Conservation (phyloP, 2,888 invertebrate species). For the Trissoscelio sp. region DNA sequence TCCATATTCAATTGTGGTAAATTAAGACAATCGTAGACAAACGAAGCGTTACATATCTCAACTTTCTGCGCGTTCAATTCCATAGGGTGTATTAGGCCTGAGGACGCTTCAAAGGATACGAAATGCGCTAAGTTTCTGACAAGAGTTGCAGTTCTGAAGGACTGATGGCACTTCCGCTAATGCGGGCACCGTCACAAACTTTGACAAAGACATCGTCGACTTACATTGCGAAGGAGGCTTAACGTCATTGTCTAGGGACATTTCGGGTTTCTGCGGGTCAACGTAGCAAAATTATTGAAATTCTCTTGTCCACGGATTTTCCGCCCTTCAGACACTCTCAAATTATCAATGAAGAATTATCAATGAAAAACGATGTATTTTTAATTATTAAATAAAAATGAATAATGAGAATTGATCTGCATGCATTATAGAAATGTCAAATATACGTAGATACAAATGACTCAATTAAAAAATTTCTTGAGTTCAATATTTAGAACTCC, state of each 20-base stretch:
- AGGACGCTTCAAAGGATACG: conserved; percentile 59
- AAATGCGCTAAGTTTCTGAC: conserved; percentile 68
- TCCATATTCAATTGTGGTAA: conserved; percentile 55
- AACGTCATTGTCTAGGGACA: conserved; percentile 64
- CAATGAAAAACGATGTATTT: too few relatives aligned
- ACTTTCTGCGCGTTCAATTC: conserved; percentile 51
- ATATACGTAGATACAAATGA: too few relatives aligned
- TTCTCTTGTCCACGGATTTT: too few relatives aligned
- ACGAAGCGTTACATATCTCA: conserved; percentile 60
- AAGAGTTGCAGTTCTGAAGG: conserved; percentile 62
- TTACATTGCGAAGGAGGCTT: conserved; percentile 56
- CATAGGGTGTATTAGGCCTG: conserved; percentile 55
- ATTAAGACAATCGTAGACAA: conserved; percentile 61
- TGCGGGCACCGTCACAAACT: conserved; percentile 72
- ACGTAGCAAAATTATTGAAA: conserved; percentile 59
- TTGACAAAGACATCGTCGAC: conserved; percentile 69
- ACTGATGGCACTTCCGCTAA: conserved; percentile 72
- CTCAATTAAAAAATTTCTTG: too few relatives aligned
- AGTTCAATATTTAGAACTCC: too few relatives aligned
- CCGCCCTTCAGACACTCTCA: too few relatives aligned
- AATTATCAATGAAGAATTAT: too few relatives aligned
- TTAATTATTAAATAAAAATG: too few relatives aligned
- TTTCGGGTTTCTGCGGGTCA: conserved; percentile 60
- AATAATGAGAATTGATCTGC: too few relatives aligned
- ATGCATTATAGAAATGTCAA: too few relatives aligned